Evolutionary conservation across 2,888 invertebrate species (phyloP), one percentile per base, ranked within the genome.

Genomic region (Conus canariensis): DNA sequence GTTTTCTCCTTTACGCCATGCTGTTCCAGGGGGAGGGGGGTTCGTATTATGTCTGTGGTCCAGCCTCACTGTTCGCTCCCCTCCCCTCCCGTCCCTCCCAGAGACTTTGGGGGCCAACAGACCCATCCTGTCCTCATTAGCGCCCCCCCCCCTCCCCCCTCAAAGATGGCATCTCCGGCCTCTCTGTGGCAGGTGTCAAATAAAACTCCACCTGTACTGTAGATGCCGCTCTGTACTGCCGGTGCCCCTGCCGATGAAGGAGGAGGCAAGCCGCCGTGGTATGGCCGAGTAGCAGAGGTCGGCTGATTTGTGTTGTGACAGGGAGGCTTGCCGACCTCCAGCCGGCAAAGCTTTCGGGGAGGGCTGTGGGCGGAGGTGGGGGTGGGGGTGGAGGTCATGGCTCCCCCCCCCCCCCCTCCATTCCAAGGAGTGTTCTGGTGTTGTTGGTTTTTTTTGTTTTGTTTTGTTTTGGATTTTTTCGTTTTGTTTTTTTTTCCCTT

Each of bases 221-320:
- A 45, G 45, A 45, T 45, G 45, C 45, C 45, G 45, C 45, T 45
- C 45, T 45, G 45, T 45, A 45, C 45, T 22, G n/a, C 67, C 67
- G 19, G 19, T n/a, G 22, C n/a, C 22, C 19, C 74, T 22, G 74
- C 74, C n/a, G 19, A 22, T 74, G 74, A 25, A 9, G n/a, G 74
- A 74, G n/a, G 74, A 74, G 74, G 74, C 74, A n/a, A 74, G 74
- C n/a, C 45, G 45, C 45, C 45, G 45, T 16, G 80, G n/a, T 6
- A 12, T 12, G 6, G 14, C 45, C 12, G 74, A 22, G 74, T 77
- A 25, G 74, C 74, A 22, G 80, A 80, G 6, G 12, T 12, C 16
- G 80, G 80, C 45, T 85, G 59, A 60, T 85, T 85, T 85, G 60
- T 85, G 85, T 85, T 85, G 58, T 85, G 85, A 85, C 85, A 85